Evolutionary conservation across 2,797 vertebrate species (phyloP), one percentile per base, ranked within the genome.

Genomic region (Gymnocypris eckloni): DNA sequence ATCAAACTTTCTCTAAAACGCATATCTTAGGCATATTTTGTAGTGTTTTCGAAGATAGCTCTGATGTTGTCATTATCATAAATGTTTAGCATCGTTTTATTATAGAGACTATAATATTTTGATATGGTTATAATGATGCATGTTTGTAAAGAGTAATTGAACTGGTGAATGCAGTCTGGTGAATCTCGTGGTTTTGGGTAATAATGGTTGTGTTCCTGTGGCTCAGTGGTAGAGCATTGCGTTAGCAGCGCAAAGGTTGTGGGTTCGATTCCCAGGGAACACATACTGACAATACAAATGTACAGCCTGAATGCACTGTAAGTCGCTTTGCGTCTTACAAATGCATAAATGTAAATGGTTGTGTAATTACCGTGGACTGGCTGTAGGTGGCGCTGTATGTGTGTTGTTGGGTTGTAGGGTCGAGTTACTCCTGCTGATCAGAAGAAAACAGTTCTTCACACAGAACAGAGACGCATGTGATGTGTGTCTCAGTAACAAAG

Each of bases 281-380:
- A 33, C 28, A 33, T 33, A 33, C 28, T 33, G 28, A 33, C 28
- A 33, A 33, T n/a, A n/a, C n/a, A 33, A 33, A 33, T 33, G 28
- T 33, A 33, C 2, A 33, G 0, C 28, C 28, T 33, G 28, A 33
- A 33, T 33, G 28, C 28, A 33, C 28, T 33, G 28, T 33, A 33
- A 33, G 28, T 33, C 28, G 2, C 28, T 33, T 33, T 33, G 28
- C 28, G 2, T 33, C 28, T 33, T 33, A 28, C 28, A 33, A 33
- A 33, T 33, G 28, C 28, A 33, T 33, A 33, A 33, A 33, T 33
- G 28, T 33, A 33, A n/a, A 37, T 54, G 0, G 20, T 1, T 77
- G 67, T 87, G 86, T 67, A 81, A 76, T 92, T 92, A 95, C 94
- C 95, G 93, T 69, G 94, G 93, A 89, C 91, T 93, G 61, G 92